Evolutionary conservation across 2,113 vertebrate genomes (phyloP).

Genomic region (Sigmodon hispidus): DNA sequence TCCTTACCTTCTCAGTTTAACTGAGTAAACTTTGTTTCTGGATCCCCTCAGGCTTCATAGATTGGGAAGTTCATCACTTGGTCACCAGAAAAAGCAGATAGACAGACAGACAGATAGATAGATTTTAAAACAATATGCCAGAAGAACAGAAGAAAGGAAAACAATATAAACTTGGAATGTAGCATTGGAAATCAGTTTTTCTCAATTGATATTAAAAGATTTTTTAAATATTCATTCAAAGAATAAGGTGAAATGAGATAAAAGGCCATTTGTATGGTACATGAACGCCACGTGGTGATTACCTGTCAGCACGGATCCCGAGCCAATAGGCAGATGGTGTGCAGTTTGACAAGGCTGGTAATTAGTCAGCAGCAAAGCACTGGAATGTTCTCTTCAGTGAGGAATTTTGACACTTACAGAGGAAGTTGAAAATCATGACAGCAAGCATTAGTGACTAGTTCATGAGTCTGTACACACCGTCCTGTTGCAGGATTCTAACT

Average conservation of each 20-base stretch:
- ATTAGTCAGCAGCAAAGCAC: neutral
- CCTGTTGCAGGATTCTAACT: no score
- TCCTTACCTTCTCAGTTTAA: conserved; percentile 74
- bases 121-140: no score
- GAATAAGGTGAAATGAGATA: neutral
- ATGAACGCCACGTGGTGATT: neutral
- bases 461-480: neutral
- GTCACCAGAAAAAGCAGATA: neutral
- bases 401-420: neutral
- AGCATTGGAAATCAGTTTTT: neutral
- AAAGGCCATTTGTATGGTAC: neutral
- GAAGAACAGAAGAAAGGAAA: no score
- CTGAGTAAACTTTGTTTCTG: conserved; percentile 65
- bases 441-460: neutral
- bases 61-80: neutral
- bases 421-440: neutral
- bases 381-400: neutral
- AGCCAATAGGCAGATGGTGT: neutral
- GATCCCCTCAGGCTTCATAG: neutral
- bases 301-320: neutral
- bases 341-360: neutral
- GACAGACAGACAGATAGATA: no score
- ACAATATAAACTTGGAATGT: neutral
- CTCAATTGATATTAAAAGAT: neutral
- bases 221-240: conserved; percentile 20